Percentiles rank a stretch among this genome's conserved stretches.
phyloP scores from a whole-genome alignment of 2,113 vertebrate genomes.

The Eubucco bourcierii region DNA sequence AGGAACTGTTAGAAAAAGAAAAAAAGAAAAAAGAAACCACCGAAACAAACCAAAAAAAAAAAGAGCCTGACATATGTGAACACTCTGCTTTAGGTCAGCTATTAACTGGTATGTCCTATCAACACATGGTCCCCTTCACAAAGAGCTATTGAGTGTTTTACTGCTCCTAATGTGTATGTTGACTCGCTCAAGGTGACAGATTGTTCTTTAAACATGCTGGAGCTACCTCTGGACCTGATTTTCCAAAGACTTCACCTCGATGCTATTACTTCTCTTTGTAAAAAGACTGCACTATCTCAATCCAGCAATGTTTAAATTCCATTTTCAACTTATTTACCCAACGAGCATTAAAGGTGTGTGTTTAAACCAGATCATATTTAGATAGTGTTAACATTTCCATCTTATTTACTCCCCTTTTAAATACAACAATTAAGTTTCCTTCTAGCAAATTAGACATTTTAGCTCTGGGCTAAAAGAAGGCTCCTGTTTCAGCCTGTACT shows the following conservation, averaged over 20 bases:
- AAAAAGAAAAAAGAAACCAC: not conserved
- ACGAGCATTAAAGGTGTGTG: not conserved
- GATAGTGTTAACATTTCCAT: not conserved
- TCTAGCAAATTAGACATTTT: conserved; percentile 14
- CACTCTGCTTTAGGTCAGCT: conserved; percentile 4
- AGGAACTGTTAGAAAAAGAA: not conserved
- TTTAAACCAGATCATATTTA: not conserved
- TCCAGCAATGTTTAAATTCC: not conserved
- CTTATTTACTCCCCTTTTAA: conserved; percentile 22
- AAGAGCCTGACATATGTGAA: not conserved
- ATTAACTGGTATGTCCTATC: conserved; percentile 44
- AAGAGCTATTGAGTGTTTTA: conserved; percentile 63
- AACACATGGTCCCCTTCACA: conserved; percentile 57
- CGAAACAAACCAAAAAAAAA: not conserved
- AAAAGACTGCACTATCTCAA: not conserved
- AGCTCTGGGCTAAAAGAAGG: not conserved
- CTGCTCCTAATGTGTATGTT: conserved; percentile 10
- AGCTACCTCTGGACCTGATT: not conserved
- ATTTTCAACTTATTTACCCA: not conserved
- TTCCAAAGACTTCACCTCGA: not conserved
- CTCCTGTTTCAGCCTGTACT: conserved; percentile 1
- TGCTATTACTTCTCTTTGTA: not conserved
- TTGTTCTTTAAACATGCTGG: conserved; percentile 4
- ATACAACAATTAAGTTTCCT: not conserved
- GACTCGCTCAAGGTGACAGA: conserved; percentile 42